Base-by-base conservation (phyloP, 2,797 vertebrate genomes). In the Champsocephalus esox region DNA sequence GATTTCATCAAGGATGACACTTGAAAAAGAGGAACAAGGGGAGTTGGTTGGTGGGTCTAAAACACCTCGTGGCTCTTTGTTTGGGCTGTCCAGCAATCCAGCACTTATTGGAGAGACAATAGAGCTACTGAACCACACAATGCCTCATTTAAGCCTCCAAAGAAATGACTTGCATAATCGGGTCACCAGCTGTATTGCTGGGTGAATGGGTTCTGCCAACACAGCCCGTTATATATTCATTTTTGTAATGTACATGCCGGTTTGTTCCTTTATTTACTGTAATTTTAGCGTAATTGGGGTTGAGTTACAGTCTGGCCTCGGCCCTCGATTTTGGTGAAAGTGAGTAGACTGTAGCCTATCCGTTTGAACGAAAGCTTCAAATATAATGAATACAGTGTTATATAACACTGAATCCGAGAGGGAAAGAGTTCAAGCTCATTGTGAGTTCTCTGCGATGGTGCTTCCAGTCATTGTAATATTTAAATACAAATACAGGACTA, bases 1-100 rank as follows among this genome's bases (percentile, higher is more conserved):
- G 75, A 61, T 46, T 32, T 45, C 11, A 44, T 56, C 65, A 84
- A 86, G 71, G 81, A 8, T 9, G 46, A 49, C 46, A 49, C 1
- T 51, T 28, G 21, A 45, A 55, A 8, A 0, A 24, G 62, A 56
- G 16, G 11, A 16, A 5, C 1, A 41, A 2, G 24, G 41, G 46
- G 65, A 5, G 41, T 65, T 4, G 4, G 9, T 5, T 6, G 3
- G 13, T 52, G 2, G 65, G 51, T 38, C 34, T 38, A 38, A 58
- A 28, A 34, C 32, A 55, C 50, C 69, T 63, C 19, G 2, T 54
- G 70, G 11, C n/a, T 59, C 3, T 34, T 1, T 45, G 24, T 1
- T 45, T 28, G 7, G 61, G 34, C 43, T 3, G 16, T n/a, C 7
- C 32, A 4, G 28, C 2, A 17, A 0, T 57, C 41, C 46, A 41